Percentiles rank a stretch among this genome's conserved stretches.
Conservation (phyloP, 2,113 vertebrate species). For the Gallinago jamesoni region DNA sequence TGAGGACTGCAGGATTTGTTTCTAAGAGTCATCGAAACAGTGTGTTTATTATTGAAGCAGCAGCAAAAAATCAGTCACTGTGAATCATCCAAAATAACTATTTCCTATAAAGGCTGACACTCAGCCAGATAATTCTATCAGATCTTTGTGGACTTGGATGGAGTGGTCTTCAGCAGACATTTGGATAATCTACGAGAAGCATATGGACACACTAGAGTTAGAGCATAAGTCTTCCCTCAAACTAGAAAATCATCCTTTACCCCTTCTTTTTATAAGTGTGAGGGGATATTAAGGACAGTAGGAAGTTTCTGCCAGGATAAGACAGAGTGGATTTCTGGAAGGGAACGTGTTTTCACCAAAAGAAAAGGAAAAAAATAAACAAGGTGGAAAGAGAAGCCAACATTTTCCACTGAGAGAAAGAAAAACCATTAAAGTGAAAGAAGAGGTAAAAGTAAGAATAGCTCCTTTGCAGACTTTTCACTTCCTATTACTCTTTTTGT, state of each 20-base stretch:
- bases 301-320: slow-evolving; percentile 1
- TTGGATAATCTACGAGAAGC: not conserved
- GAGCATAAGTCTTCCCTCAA: not conserved
- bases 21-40: slow-evolving; percentile 46
- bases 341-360: slow-evolving; percentile 28
- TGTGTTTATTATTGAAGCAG: slow-evolving; percentile 58
- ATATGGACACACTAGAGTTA: not conserved
- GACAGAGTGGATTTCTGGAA: slow-evolving; percentile 17
- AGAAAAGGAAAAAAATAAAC: slow-evolving; percentile 31
- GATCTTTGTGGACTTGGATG: not conserved
- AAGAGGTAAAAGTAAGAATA: not conserved
- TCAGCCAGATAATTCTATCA: slow-evolving; percentile 34
- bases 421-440: not conserved
- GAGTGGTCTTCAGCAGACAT: not conserved
- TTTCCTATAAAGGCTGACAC: slow-evolving; percentile 51
- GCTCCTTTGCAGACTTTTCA: not conserved
- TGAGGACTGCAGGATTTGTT: not conserved
- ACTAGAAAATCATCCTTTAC: not conserved
- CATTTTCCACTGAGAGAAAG: slow-evolving; percentile 16
- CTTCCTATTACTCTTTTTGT: not conserved
- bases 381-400: slow-evolving; percentile 9
- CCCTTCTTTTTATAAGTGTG: not conserved
- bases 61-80: slow-evolving; percentile 39
- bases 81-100: slow-evolving; percentile 55
- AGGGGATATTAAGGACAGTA: slow-evolving; percentile 20